phyloP scores from a whole-genome alignment of 2,888 invertebrate genomes.

The Eupithecia abbreviata region DNA sequence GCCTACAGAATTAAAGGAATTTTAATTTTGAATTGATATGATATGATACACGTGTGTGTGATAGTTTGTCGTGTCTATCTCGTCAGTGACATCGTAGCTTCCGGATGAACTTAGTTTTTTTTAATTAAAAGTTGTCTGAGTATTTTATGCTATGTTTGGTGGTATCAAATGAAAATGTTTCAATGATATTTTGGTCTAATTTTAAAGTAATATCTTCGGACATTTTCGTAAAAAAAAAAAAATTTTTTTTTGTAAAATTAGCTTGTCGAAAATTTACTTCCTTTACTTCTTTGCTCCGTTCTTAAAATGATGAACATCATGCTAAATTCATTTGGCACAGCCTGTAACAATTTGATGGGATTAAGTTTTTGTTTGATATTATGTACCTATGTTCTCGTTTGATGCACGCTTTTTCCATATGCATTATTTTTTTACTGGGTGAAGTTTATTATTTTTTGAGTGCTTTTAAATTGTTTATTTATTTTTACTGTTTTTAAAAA shows the following conservation, averaged over 20 bases:
- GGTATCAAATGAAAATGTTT: not conserved
- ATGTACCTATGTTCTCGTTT: constrained; percentile 42
- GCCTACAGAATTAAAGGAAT: no score
- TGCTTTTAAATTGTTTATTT: not conserved
- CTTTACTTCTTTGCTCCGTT: not conserved
- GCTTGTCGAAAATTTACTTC: not conserved
- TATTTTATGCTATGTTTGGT: not conserved
- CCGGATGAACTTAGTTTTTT: not conserved
- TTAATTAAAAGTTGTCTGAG: not conserved
- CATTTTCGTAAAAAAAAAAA: not conserved
- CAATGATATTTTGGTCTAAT: not conserved
- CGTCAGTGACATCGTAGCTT: not conserved
- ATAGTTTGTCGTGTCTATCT: not conserved
- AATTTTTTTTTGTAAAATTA: not conserved
- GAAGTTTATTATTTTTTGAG: constrained; percentile 2
- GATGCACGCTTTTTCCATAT: constrained; percentile 32
- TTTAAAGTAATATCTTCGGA: not conserved
- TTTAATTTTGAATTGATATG: no score
- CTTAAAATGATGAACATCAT: constrained; percentile 28
- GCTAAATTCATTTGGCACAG: constrained; percentile 49
- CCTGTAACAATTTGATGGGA: constrained; percentile 50
- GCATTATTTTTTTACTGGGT: constrained; percentile 26
- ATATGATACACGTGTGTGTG: no score
- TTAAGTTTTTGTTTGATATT: constrained; percentile 57
- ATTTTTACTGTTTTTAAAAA: not conserved